Conservation (phyloP, 2,797 vertebrate genomes). For the Hypotaenidia philippensis region DNA sequence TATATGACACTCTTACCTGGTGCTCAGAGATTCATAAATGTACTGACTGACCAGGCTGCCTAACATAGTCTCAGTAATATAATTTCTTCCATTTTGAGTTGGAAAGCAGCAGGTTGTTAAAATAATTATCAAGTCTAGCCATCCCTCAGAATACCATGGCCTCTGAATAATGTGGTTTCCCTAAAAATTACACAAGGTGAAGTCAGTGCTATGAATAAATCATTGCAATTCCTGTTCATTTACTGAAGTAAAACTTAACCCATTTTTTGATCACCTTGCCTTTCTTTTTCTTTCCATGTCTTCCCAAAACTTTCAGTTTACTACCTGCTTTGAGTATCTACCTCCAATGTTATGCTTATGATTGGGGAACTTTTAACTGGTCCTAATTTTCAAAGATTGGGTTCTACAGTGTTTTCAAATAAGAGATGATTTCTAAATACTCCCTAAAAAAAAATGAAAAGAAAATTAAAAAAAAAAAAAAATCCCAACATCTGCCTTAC, state of each 20-base stretch:
- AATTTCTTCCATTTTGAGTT: not conserved
- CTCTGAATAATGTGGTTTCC: not conserved
- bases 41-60: not conserved
- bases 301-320: not conserved
- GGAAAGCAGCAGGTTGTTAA: not conserved
- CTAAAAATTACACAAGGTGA: not conserved
- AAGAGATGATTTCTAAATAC: not conserved
- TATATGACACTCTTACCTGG: fast-evolving
- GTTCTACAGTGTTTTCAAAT: not conserved
- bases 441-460: not conserved
- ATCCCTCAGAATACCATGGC: not conserved
- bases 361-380: fast-evolving
- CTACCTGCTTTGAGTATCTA: not conserved
- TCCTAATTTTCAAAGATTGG: not conserved
- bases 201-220: not conserved
- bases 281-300: not conserved
- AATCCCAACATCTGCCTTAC: not conserved
- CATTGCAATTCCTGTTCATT: not conserved
- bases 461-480: no score
- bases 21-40: not conserved
- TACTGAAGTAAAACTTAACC: not conserved
- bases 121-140: not conserved
- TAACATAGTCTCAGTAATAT: not conserved
- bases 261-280: fast-evolving
- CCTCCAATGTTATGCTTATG: not conserved